These are phyloP conservation scores for Drosophila rhopaloa DNA, from an alignment of 1,140 invertebrate genomes.

Conservation along the genomic window DNA sequence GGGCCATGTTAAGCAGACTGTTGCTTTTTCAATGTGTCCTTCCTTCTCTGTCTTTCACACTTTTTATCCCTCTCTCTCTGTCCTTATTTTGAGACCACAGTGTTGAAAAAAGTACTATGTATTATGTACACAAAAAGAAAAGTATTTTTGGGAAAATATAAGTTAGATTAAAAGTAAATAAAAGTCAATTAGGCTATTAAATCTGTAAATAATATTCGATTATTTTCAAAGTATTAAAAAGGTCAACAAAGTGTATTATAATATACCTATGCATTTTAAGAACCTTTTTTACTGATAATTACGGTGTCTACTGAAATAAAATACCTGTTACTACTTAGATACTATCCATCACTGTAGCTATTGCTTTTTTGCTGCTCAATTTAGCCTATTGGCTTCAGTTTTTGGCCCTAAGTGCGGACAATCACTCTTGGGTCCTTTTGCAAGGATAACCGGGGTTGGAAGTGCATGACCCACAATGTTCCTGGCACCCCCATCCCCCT, in stretches of 20 bases:
- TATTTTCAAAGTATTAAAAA: too few species aligned
- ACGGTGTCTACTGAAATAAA: too few species aligned
- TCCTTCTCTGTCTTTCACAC: not conserved
- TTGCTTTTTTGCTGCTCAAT: conserved; percentile 55
- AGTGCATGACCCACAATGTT: conserved; percentile 76
- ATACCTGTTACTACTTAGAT: too few species aligned
- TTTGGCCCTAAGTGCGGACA: conserved; percentile 35
- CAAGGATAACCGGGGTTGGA: conserved; percentile 57
- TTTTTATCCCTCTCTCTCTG: conserved; percentile 1
- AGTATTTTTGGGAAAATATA: not conserved
- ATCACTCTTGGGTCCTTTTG: conserved; percentile 41
- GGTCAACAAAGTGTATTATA: too few species aligned
- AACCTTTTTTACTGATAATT: too few species aligned
- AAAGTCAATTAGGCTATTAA: too few species aligned
- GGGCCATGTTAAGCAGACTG: conserved; percentile 64
- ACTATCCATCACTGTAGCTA: not conserved
- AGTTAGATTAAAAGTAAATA: too few species aligned
- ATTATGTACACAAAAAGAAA: not conserved
- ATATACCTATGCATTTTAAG: too few species aligned
- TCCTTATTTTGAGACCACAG: conserved; percentile 1
- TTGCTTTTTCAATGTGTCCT: conserved; percentile 50
- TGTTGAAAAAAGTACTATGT: conserved; percentile 4
- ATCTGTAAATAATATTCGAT: too few species aligned
- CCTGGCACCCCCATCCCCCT: conserved; percentile 22
- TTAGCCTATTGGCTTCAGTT: conserved; percentile 63